Conservation (phyloP, 2,888 invertebrate genomes). For the Drosophila fungiperda region DNA sequence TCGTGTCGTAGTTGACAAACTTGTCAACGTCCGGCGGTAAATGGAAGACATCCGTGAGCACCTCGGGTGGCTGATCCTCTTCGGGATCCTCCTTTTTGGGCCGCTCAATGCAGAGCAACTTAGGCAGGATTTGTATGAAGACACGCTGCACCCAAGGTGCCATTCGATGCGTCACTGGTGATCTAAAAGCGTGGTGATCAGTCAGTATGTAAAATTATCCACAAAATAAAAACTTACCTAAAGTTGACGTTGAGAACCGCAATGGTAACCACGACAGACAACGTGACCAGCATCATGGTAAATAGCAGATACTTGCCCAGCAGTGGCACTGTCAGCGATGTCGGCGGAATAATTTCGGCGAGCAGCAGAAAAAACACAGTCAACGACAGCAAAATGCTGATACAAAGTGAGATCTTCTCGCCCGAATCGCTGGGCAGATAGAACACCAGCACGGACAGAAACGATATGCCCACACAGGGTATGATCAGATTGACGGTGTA, state of each 20-base stretch:
- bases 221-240: slow-evolving; percentile 84
- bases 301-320: slow-evolving; percentile 96
- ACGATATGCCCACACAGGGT: slow-evolving; percentile 98
- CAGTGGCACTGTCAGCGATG: slow-evolving; percentile 95
- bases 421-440: slow-evolving; percentile 99
- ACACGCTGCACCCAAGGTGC: slow-evolving; percentile 95
- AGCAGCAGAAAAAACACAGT: slow-evolving; percentile 97
- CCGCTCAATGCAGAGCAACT: slow-evolving; percentile 94
- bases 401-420: slow-evolving; percentile 98
- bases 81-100: slow-evolving; percentile 91
- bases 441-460: slow-evolving; percentile 98
- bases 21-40: slow-evolving; percentile 89
- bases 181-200: slow-evolving; percentile 85
- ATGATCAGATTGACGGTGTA: slow-evolving; percentile 99
- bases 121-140: slow-evolving; percentile 94
- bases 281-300: slow-evolving; percentile 97
- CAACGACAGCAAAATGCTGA: slow-evolving; percentile 95
- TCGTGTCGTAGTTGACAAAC: slow-evolving; percentile 87
- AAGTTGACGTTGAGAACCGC: slow-evolving; percentile 97
- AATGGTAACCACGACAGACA: slow-evolving; percentile 97
- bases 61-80: slow-evolving; percentile 88
- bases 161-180: slow-evolving; percentile 96
- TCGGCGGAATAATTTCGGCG: slow-evolving; percentile 97
- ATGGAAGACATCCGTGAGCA: slow-evolving; percentile 92
- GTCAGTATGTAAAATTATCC: not conserved